Evolutionary conservation across 2,797 vertebrate genomes (phyloP).

Genomic region (Luscinia megarhynchos): DNA sequence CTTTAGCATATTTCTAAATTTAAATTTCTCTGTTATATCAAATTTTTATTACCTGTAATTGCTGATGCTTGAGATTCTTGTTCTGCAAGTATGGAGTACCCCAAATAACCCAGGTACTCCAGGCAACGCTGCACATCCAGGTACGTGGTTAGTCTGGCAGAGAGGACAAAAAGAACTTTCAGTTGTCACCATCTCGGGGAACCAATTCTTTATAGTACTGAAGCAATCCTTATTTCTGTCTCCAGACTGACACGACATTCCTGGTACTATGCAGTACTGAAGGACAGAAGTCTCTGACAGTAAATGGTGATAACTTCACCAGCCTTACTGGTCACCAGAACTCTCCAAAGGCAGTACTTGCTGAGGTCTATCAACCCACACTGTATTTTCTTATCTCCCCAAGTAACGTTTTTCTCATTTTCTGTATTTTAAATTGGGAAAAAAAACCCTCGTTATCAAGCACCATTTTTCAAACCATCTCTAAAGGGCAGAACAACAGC

Average conservation of each 20-base stretch:
- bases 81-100: conserved; percentile 96
- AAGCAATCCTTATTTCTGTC: neutral
- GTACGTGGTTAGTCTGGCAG: conserved; percentile 90
- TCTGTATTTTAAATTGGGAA: neutral
- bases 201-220: neutral
- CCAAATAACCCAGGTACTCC: conserved; percentile 95
- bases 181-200: neutral
- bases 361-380: neutral
- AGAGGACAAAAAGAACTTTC: neutral
- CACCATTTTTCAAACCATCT: neutral
- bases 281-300: neutral
- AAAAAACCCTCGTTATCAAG: rapidly evolving
- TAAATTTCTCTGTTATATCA: neutral
- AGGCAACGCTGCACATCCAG: conserved; percentile 95
- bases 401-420: neutral
- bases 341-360: neutral
- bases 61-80: conserved; percentile 97
- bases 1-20: neutral
- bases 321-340: neutral
- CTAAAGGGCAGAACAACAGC: neutral
- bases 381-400: rapidly evolving
- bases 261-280: neutral
- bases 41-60: conserved; percentile 85
- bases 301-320: neutral
- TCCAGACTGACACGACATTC: neutral